Conservation (phyloP, 2,797 vertebrate genomes). For the Alca torda region DNA sequence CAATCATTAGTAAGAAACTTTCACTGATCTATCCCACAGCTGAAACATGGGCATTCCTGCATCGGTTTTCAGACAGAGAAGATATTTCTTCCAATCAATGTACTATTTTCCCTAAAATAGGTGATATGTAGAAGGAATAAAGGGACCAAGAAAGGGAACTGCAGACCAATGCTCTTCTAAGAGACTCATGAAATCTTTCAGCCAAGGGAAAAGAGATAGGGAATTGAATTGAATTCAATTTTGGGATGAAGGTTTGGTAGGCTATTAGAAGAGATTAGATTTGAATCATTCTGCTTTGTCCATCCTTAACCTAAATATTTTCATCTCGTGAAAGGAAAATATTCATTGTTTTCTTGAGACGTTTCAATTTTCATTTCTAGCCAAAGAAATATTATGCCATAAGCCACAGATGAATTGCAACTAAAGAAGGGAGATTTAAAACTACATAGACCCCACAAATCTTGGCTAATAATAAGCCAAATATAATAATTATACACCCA, state of each 20-base stretch:
- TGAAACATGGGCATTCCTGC: background rate
- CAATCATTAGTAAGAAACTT: background rate
- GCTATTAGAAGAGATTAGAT: background rate
- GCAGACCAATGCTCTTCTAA: background rate
- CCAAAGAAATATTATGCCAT: background rate
- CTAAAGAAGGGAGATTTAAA: background rate
- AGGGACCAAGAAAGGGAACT: background rate
- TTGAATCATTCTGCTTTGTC: background rate
- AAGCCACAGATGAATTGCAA: background rate
- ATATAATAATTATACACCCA: background rate
- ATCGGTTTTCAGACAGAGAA: background rate
- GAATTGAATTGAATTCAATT: background rate
- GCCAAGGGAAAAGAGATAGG: background rate
- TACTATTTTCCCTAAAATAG: background rate
- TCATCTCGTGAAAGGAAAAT: background rate
- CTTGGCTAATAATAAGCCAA: background rate
- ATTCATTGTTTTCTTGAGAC: background rate
- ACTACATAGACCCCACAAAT: background rate
- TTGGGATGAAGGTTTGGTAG: background rate
- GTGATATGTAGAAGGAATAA: background rate
- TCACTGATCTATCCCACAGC: background rate
- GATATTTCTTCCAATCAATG: background rate
- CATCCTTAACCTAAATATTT: background rate
- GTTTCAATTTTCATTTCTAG: conserved; percentile 5
- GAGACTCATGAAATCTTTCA: background rate